phyloP scores from a whole-genome alignment of 2,113 vertebrate genomes.

The Daboia siamensis region DNA sequence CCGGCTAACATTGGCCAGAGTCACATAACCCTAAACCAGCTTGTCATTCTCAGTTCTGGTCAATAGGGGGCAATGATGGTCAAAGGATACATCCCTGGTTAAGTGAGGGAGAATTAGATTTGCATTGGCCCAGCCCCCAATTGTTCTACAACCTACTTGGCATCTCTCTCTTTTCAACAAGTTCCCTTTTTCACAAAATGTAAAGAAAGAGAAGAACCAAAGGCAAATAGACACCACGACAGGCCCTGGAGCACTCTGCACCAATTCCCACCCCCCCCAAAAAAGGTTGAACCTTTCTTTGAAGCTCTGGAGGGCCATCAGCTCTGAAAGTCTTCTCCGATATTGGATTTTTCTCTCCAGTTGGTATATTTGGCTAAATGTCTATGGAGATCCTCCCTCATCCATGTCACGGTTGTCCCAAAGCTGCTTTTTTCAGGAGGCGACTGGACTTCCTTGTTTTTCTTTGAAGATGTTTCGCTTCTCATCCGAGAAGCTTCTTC shows the following conservation, averaged over 20 bases:
- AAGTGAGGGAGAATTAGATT: conserved; percentile 26
- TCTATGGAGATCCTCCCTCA: too few species aligned
- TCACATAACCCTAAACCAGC: background rate
- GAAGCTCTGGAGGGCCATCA: background rate
- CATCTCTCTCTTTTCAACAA: background rate
- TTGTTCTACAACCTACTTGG: conserved; percentile 16
- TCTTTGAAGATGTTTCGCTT: too few species aligned
- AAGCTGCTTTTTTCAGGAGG: too few species aligned
- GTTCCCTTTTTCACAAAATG: background rate
- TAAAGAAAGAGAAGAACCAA: background rate
- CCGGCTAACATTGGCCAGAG: background rate
- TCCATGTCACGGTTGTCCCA: too few species aligned
- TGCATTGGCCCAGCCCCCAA: conserved; percentile 9
- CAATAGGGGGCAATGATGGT: conserved; percentile 67
- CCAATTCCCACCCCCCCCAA: too few species aligned
- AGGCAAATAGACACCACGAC: background rate
- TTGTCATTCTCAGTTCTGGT: conserved; percentile 35
- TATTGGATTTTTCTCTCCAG: background rate
- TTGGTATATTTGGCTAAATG: background rate
- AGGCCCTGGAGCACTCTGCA: background rate
- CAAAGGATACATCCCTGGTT: conserved; percentile 25
- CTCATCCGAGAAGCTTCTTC: too few species aligned
- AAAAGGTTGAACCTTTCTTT: too few species aligned
- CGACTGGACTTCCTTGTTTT: too few species aligned
- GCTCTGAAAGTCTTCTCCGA: background rate